A percentile compares a stretch with the other conserved stretches of the same genome.
Evolutionary conservation across 2,113 vertebrate species (phyloP).

Genomic region (Oxyura jamaicensis): DNA sequence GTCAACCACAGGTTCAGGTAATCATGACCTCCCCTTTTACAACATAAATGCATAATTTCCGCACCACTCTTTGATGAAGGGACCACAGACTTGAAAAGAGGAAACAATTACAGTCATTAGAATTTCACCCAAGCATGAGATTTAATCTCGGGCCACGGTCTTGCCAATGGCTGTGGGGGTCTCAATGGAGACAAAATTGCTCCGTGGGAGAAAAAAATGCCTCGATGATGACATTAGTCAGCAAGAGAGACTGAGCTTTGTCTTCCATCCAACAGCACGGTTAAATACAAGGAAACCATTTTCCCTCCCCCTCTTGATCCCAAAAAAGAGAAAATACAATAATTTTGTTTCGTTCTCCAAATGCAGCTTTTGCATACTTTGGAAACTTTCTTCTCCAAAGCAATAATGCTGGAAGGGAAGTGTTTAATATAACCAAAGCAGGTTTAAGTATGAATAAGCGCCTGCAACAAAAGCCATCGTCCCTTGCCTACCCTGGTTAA

Average conservation of each 20-base stretch:
- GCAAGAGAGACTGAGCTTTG: slow-evolving; percentile 72
- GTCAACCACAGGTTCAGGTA: slow-evolving; percentile 66
- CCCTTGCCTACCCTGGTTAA: not conserved
- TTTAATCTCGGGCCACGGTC: slow-evolving; percentile 62
- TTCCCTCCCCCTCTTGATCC: slow-evolving; percentile 67
- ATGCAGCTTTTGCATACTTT: slow-evolving; percentile 41
- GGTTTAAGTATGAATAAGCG: not conserved
- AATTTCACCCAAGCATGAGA: slow-evolving; percentile 69
- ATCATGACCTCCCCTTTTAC: slow-evolving; percentile 50
- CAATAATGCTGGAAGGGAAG: not conserved
- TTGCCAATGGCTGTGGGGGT: slow-evolving; percentile 46
- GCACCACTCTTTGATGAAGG: slow-evolving; percentile 65
- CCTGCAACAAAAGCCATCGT: not conserved
- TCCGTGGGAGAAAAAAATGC: slow-evolving; percentile 47
- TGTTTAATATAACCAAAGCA: not conserved
- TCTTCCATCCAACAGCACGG: slow-evolving; percentile 44
- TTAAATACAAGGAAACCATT: slow-evolving; percentile 74
- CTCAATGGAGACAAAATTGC: slow-evolving; percentile 68
- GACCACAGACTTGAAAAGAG: slow-evolving; percentile 68
- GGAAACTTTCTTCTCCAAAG: not conserved
- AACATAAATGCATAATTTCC: slow-evolving; percentile 70
- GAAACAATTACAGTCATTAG: slow-evolving; percentile 72
- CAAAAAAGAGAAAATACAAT: slow-evolving; percentile 56
- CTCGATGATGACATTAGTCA: slow-evolving; percentile 70
- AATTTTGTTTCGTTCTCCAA: slow-evolving; percentile 61